Evolutionary conservation across 35 echinoderm and acorn worm genomes (phyloP).

Genomic region (Patiria miniata): DNA sequence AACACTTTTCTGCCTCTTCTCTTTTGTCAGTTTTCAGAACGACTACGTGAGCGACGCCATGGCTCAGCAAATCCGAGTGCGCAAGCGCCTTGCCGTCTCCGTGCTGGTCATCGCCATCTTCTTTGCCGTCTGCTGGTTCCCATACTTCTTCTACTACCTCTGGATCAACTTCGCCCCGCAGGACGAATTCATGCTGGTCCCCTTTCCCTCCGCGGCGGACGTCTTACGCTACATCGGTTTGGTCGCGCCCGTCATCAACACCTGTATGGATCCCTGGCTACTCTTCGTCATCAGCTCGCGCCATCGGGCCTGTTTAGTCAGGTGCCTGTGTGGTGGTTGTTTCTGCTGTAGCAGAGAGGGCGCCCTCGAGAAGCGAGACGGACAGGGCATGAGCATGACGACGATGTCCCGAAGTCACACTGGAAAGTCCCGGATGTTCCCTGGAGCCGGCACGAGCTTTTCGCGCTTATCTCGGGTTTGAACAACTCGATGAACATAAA

Average conservation of each 20-base stretch:
- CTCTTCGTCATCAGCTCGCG: conserved; percentile 78
- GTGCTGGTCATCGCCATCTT: conserved; percentile 76
- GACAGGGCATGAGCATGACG: no score
- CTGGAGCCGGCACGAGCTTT: no score
- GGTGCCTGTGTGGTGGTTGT: not conserved
- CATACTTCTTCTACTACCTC: conserved; percentile 65
- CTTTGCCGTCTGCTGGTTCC: conserved; percentile 87
- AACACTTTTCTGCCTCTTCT: not conserved
- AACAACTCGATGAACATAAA: no score
- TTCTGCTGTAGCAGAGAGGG: no score
- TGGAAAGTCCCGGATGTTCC: no score
- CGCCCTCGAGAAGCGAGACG: no score
- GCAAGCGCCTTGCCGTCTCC: conserved; percentile 69
- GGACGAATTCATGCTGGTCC: not conserved
- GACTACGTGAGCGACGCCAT: not conserved
- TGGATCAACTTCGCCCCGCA: conserved; percentile 42
- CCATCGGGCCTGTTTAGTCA: conserved; percentile 35
- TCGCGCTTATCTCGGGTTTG: no score
- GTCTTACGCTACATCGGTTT: not conserved
- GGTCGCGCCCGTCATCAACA: conserved; percentile 18
- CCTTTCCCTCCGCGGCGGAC: not conserved
- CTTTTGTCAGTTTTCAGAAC: conserved; percentile 4
- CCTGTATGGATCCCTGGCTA: conserved; percentile 66
- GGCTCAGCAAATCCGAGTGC: conserved; percentile 56
- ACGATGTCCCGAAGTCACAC: no score